These are phyloP conservation scores for Adela reaumurella DNA, from an alignment of 2,888 invertebrate genomes.

Conservation along the genomic window DNA sequence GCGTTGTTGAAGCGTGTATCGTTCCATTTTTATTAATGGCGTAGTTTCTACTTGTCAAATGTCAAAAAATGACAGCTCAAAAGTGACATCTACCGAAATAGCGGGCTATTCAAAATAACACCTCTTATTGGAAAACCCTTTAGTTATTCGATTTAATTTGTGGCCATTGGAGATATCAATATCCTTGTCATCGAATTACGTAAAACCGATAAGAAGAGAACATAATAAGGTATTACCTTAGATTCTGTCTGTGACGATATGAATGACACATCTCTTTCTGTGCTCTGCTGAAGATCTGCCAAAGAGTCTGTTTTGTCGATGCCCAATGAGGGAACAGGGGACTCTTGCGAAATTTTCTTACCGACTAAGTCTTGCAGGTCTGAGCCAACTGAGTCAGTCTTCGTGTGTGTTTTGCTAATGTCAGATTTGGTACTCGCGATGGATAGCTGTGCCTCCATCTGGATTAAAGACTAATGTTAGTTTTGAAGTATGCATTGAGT, in stretches of 20 bases:
- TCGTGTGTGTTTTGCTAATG: slow-evolving; percentile 32
- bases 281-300: slow-evolving; percentile 45
- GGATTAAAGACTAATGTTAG: slow-evolving; percentile 10
- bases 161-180: too few relatives aligned
- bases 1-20: too few relatives aligned
- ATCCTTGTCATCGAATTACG: too few relatives aligned
- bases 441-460: slow-evolving; percentile 36
- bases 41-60: too few relatives aligned
- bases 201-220: too few relatives aligned
- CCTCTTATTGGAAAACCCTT: too few relatives aligned
- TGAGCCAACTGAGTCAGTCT: slow-evolving; percentile 44
- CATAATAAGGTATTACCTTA: slow-evolving; percentile 25
- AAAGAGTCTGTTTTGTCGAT: slow-evolving; percentile 44
- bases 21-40: too few relatives aligned
- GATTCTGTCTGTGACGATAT: slow-evolving; percentile 51
- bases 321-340: slow-evolving; percentile 29
- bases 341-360: slow-evolving; percentile 38
- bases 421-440: slow-evolving; percentile 39
- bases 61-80: too few relatives aligned
- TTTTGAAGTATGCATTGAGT: too few relatives aligned
- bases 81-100: too few relatives aligned
- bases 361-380: slow-evolving; percentile 31
- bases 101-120: too few relatives aligned
- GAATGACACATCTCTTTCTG: slow-evolving; percentile 46
- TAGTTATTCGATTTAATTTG: too few relatives aligned